Evolutionary conservation across 2,888 invertebrate species (phyloP).

Genomic region (Orthosia gothica): DNA sequence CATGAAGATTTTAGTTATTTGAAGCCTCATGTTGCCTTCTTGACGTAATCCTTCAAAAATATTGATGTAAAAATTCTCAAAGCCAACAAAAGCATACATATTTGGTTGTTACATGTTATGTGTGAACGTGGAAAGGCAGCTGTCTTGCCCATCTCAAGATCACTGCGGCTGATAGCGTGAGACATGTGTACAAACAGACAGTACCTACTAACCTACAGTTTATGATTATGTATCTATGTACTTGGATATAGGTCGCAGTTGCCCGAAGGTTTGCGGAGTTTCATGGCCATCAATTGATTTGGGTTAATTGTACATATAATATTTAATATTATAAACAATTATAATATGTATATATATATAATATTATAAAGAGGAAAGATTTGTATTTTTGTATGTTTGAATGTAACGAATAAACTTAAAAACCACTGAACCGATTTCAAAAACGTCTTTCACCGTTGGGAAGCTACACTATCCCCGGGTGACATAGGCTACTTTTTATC

Average conservation of each 20-base stretch:
- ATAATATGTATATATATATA: too few species aligned
- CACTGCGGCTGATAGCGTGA: constrained; percentile 33
- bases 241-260: constrained; percentile 15
- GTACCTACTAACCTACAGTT: constrained; percentile 37
- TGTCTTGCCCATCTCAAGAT: constrained; percentile 62
- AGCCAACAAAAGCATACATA: constrained; percentile 10
- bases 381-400: too few species aligned
- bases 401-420: too few species aligned
- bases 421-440: too few species aligned
- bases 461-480: too few species aligned
- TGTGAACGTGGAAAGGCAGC: constrained; percentile 31
- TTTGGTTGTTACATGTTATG: constrained; percentile 22
- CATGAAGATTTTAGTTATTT: too few species aligned
- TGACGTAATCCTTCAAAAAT: constrained; percentile 22
- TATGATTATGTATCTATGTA: constrained; percentile 12
- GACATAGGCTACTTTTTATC: too few species aligned
- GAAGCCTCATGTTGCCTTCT: not conserved
- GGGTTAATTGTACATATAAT: constrained; percentile 1
- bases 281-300: constrained; percentile 13
- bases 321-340: too few species aligned
- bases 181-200: constrained; percentile 41
- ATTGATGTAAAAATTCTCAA: constrained; percentile 20
- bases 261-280: not conserved
- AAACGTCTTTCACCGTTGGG: too few species aligned
- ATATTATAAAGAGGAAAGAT: too few species aligned